These are phyloP conservation scores for Boulengeromyrus knoepffleri DNA, from an alignment of 2,113 vertebrate species.

Conservation along the genomic window DNA sequence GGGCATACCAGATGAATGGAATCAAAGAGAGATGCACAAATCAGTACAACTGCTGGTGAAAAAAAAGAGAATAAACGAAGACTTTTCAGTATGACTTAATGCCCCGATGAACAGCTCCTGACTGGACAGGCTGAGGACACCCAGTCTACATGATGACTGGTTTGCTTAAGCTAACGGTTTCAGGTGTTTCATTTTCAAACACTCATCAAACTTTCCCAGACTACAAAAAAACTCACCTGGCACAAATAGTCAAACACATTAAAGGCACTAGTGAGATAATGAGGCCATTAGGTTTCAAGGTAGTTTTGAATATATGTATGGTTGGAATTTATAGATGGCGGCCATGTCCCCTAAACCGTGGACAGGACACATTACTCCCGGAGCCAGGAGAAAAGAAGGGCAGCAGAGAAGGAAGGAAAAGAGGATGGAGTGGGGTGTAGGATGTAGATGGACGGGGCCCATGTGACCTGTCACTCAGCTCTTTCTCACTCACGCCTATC, in stretches of 20 bases:
- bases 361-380: background rate
- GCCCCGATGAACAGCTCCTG: background rate
- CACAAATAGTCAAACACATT: background rate
- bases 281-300: background rate
- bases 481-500: background rate
- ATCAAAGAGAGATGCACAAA: conserved; percentile 40
- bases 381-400: background rate
- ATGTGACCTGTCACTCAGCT: background rate
- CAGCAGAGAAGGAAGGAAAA: background rate
- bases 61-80: conserved; percentile 27
- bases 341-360: background rate
- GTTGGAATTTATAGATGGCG: background rate
- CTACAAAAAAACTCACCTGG: background rate
- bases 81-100: conserved; percentile 31
- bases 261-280: background rate
- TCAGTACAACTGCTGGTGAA: conserved; percentile 44
- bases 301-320: background rate
- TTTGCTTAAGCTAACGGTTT: background rate
- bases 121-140: background rate
- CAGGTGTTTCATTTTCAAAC: background rate
- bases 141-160: background rate
- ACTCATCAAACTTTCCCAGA: background rate
- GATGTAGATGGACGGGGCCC: background rate
- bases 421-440: background rate
- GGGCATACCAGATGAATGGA: conserved; percentile 24